A percentile compares a stretch with the other conserved stretches of the same genome.
Evolutionary conservation across 2,113 vertebrate genomes (phyloP).

Genomic region (Tragelaphus buxtoni): DNA sequence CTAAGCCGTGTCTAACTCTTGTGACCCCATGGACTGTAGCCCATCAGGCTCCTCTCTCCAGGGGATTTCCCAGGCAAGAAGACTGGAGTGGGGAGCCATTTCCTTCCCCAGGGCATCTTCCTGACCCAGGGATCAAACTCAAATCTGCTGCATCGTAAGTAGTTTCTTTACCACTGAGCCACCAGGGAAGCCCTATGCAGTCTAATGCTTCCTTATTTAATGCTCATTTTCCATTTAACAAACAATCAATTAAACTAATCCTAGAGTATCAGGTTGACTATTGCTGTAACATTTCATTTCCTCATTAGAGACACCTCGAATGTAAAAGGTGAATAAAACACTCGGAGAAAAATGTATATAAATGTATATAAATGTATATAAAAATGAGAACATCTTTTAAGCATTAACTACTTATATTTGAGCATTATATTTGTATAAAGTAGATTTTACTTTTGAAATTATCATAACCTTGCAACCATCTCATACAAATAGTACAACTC

Average conservation of each 20-base stretch:
- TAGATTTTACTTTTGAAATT: background rate
- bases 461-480: background rate
- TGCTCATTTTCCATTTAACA: background rate
- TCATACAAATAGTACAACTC: background rate
- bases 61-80: background rate
- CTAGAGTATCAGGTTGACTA: background rate
- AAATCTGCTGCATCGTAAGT: fast-evolving
- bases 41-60: background rate
- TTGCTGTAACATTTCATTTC: background rate
- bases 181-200: background rate
- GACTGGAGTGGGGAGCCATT: background rate
- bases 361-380: background rate
- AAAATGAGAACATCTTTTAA: background rate
- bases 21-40: background rate
- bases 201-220: background rate
- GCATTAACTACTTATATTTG: background rate
- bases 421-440: background rate
- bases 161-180: background rate
- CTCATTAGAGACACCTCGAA: background rate
- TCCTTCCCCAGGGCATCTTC: background rate
- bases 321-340: background rate
- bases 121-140: background rate
- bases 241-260: background rate
- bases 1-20: background rate
- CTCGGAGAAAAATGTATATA: background rate